Conservation (phyloP, 2,797 vertebrate genomes). For the Propithecus deckenii region DNA sequence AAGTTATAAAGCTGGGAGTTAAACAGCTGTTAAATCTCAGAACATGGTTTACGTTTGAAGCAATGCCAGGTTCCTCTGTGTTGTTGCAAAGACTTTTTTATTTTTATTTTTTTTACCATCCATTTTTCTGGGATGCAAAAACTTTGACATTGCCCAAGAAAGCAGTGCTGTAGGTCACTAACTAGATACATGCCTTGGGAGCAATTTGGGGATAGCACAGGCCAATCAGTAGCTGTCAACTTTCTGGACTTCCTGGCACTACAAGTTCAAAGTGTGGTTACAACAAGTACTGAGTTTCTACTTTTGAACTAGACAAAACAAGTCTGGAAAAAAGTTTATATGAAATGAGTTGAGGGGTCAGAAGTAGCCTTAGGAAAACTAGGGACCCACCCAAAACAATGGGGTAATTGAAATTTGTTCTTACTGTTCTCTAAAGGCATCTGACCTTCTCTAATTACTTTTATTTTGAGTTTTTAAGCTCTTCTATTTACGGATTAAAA, state of each 20-base stretch:
- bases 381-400: background rate
- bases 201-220: background rate
- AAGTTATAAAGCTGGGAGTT: background rate
- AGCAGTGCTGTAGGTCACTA: background rate
- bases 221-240: background rate
- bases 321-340: background rate
- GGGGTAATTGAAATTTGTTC: background rate
- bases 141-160: background rate
- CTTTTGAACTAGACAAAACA: slow-evolving; percentile 1
- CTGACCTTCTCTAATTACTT: slow-evolving; percentile 14
- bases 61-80: background rate
- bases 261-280: background rate
- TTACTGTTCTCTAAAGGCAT: background rate
- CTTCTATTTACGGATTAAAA: background rate
- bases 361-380: background rate
- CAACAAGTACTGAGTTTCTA: background rate
- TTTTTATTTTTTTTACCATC: background rate
- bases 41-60: slow-evolving; percentile 12
- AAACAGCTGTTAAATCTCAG: slow-evolving; percentile 20
- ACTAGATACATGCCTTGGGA: background rate
- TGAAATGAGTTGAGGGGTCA: slow-evolving; percentile 14
- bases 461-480: slow-evolving; percentile 17
- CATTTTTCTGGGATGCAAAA: background rate
- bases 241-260: background rate
- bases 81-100: background rate